Base-by-base conservation (phyloP, 2,797 vertebrate species). In the Odontamblyopus lacepedii region DNA sequence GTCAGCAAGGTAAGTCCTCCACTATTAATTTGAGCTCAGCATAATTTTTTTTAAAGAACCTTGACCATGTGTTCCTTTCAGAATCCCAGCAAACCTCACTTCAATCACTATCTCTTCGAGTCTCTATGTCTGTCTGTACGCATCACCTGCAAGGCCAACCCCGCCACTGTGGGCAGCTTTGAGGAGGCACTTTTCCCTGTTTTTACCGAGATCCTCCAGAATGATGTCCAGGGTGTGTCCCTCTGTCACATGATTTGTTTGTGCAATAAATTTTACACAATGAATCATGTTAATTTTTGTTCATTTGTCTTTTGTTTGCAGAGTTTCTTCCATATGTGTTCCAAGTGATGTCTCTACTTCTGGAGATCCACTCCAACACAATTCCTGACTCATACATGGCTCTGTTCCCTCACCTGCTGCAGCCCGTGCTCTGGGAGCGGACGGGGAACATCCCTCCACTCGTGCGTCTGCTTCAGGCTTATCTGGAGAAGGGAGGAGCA, bases 41-140 rank as follows among this genome's bases (percentile, higher is more conserved):
- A 63, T 7, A 11, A 5, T 70, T 30, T 67, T 0, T 44, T 44
- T 44, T 15, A 48, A 57, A 55, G 55, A 5, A 13, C 55, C 23
- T 12, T 57, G 11, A 57, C 23, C 5, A 12, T 19, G 23, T 15
- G 2, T 74, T 12, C 7, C 6, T 12, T 91, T 72, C 89, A 99
- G 98, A 99, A 99, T 85, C 98, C 98, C 87, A 99, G 98, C 94
- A 99, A 98, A 83, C 98, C 98, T 77, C 98, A 99, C 87, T 99
- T 99, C 79, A 99, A 99, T 90, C 98, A 99, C 93, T 99, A 99
- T 88, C 94, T 99, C 94, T 99, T 99, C 74, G 98, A 99, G 92
- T 97, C 98, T 11, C 95, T 99, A 83, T 99, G 98, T 89, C 89
- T 99, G 81, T 98, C 96, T 0, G 94, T 99, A 81, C 93, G 98